Percentiles rank a stretch among this genome's conserved stretches.
phyloP scores from a whole-genome alignment of 2,888 invertebrate genomes.

The Leptopilina syphax region DNA sequence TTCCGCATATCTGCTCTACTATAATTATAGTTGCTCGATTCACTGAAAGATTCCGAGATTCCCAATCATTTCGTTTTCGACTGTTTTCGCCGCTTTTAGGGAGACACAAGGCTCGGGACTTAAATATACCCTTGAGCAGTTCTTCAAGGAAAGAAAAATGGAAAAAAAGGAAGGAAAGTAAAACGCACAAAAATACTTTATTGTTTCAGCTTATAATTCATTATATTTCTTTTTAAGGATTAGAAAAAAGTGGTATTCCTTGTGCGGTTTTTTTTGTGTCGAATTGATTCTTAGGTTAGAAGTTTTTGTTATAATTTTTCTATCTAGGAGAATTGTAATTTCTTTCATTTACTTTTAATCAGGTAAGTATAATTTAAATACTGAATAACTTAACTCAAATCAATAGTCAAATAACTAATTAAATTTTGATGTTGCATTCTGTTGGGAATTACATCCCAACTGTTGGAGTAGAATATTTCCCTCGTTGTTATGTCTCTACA shows the following conservation, averaged over 20 bases:
- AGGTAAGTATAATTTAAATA: no score
- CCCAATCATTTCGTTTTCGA: slow-evolving; percentile 46
- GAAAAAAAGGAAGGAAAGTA: not conserved
- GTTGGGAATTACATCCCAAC: not conserved
- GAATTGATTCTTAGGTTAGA: no score
- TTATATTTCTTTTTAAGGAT: not conserved
- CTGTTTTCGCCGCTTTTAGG: slow-evolving; percentile 43
- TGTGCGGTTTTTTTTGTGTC: no score
- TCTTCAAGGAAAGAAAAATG: slow-evolving; percentile 22
- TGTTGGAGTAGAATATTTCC: not conserved
- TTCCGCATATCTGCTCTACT: slow-evolving; percentile 67
- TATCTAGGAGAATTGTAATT: no score
- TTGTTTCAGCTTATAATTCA: not conserved
- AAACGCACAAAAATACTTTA: slow-evolving; percentile 17
- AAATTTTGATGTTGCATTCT: no score
- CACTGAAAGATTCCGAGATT: slow-evolving; percentile 67
- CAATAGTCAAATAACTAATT: no score
- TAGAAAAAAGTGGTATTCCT: not conserved
- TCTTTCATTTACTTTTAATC: no score
- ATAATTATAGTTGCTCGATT: slow-evolving; percentile 71
- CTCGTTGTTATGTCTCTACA: slow-evolving; percentile 9
- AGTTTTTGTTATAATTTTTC: no score
- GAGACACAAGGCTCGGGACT: slow-evolving; percentile 29
- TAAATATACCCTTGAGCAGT: slow-evolving; percentile 30
- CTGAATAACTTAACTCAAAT: no score